Base-by-base conservation (phyloP, 2,113 vertebrate species). In the Hippocampus barbouri region DNA sequence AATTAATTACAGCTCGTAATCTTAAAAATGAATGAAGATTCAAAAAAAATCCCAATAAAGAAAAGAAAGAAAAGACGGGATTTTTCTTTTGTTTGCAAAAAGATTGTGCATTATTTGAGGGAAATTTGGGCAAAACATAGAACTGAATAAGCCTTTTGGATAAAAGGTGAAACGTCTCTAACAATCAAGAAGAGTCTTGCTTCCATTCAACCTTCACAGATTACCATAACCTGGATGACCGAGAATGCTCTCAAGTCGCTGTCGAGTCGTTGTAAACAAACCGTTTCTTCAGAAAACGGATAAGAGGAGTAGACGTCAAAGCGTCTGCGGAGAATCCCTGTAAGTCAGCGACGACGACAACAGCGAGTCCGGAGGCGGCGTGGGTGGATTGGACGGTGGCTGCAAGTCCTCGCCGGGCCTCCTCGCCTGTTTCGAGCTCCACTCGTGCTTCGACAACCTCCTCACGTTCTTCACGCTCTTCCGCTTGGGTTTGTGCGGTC, bases 381-480 rank as follows among this genome's bases (percentile, higher is more conserved):
- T 89, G 1, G 92, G 91, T 4, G 91, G 88, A 56, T 90, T 85
- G 34, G 91, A 91, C 0, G 90, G 90, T 0, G 91, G 92, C 61
- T 79, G 81, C 79, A 89, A 69, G 68, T 93, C 89, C 62, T 69
- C 76, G 68, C n/a, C 74, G 60, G 72, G 74, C 75, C 73, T 86
- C 72, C 74, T 82, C 3, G 71, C 80, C 72, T 27, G 78, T 16
- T 8, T 68, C 56, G 34, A 60, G 68, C 62, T 88, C 79, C 80
- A 45, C 68, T 68, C 59, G 76, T 83, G 49, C 23, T 88, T 7
- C 78, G 90, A 53, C 70, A 81, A 85, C 71, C 80, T 91, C 78
- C 74, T 91, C 43, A 90, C 85, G 77, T 84, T 91, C 79, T 76
- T 91, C 49, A 90, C 84, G 77, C 85, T 87, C 66, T 69, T 91